Base-by-base conservation (phyloP, 1,140 invertebrate genomes). In the Chironomus striatipennis region DNA sequence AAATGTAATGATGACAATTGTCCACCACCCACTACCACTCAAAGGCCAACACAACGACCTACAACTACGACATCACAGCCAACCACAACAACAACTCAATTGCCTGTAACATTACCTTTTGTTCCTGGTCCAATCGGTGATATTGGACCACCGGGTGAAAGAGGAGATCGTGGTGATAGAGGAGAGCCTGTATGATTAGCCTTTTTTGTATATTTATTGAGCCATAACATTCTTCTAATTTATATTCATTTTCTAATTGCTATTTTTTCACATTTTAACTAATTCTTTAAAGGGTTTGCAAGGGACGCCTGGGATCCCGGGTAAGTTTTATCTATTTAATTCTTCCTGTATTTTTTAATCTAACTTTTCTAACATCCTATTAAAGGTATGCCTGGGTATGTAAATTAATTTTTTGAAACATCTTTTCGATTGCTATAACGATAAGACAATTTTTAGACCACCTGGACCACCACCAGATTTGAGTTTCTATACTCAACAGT, bases 381-480 rank as follows among this genome's bases (percentile, higher is more conserved):
- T 9, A 8, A 12, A 47, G 47, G 47, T 57, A 1, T 57, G n/a
- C 47, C 47, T n/a, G 47, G 47, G 47, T 57, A 57, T n/a, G 47
- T 5, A 2, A 47, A 47, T 47, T 10, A 57, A n/a, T 57, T 57
- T 5, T n/a, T n/a, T n/a, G n/a, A n/a, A n/a, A n/a, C n/a, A n/a
- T n/a, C n/a, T n/a, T n/a, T n/a, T n/a, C n/a, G n/a, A n/a, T n/a
- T n/a, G n/a, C n/a, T n/a, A 18, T 20, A 70, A 70, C 1, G 7
- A 3, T 20, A 21, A 70, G 20, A 9, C 7, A 7, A 34, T 21
- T 20, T 70, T 70, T 9, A 91, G 90, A 70, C 86, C 87, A 17
- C 87, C 90, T 67, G 92, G 91, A 76, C 85, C 88, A n/a, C 83
- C 87, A 77, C 91, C 91, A 18, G 92, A 94, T 84, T 88, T 92